Evolutionary conservation across 2,888 invertebrate genomes (phyloP).

Genomic region (Apamea crenata): DNA sequence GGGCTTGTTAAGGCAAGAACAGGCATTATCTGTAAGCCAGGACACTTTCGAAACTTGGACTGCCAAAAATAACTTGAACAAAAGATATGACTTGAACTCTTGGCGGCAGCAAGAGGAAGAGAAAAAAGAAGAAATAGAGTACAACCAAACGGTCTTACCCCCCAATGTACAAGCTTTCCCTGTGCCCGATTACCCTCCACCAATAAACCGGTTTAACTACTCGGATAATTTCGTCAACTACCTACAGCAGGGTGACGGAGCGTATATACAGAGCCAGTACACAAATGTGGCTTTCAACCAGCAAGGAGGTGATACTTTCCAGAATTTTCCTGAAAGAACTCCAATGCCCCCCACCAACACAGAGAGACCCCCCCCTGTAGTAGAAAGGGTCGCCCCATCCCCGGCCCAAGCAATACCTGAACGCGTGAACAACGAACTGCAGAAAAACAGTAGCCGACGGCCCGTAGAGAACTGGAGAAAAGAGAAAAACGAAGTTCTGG

Average conservation of each 20-base stretch:
- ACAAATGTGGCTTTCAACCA: slow-evolving; percentile 75
- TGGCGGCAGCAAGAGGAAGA: slow-evolving; percentile 85
- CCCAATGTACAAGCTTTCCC: slow-evolving; percentile 70
- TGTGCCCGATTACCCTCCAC: slow-evolving; percentile 81
- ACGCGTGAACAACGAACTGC: slow-evolving; percentile 81
- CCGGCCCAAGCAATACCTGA: slow-evolving; percentile 70
- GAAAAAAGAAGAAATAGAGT: slow-evolving; percentile 79
- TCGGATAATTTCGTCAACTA: slow-evolving; percentile 79
- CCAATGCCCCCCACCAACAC: slow-evolving; percentile 35
- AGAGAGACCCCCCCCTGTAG: slow-evolving; percentile 58
- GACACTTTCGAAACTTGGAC: slow-evolving; percentile 84
- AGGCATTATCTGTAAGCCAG: slow-evolving; percentile 73
- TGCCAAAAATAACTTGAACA: slow-evolving; percentile 77
- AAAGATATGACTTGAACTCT: slow-evolving; percentile 85
- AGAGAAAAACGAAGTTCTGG: slow-evolving; percentile 78
- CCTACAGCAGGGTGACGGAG: slow-evolving; percentile 85
- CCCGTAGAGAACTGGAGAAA: slow-evolving; percentile 85
- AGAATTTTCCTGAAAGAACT: slow-evolving; percentile 67
- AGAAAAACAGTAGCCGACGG: slow-evolving; percentile 76
- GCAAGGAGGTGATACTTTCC: slow-evolving; percentile 78
- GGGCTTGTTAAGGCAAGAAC: slow-evolving; percentile 80
- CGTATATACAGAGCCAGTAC: slow-evolving; percentile 84
- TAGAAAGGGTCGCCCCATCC: slow-evolving; percentile 56
- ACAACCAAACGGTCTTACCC: slow-evolving; percentile 80
- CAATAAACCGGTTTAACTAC: slow-evolving; percentile 74